Conservation (phyloP, 1,140 invertebrate species). For the Calephelis virginiensis region DNA sequence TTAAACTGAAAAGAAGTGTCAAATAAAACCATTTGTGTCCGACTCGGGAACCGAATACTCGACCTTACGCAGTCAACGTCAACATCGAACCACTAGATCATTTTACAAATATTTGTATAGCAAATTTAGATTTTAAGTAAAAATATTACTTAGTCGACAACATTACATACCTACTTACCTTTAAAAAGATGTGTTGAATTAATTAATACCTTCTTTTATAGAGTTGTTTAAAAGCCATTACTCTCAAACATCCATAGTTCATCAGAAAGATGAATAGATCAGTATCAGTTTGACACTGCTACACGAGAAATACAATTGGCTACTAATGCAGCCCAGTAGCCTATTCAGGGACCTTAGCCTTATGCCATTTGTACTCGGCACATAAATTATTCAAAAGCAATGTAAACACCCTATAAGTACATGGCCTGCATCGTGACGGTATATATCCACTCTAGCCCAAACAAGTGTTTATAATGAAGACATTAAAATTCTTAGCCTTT, state of each 20-base stretch:
- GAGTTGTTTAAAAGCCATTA: no score
- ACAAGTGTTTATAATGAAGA: constrained; percentile 19
- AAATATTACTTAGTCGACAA: no score
- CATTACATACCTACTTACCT: no score
- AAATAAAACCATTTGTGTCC: no score
- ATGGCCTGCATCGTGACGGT: constrained; percentile 16
- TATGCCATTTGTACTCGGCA: constrained; percentile 11
- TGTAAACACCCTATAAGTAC: constrained; percentile 17
- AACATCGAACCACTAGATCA: no score
- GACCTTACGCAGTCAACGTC: no score
- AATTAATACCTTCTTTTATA: no score
- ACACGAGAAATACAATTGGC: constrained; percentile 7
- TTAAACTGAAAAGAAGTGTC: no score
- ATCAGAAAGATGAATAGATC: constrained; percentile 7
- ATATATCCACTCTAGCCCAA: constrained; percentile 11
- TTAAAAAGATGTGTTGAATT: no score
- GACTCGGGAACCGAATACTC: no score
- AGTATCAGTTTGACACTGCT: background rate
- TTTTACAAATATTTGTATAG: no score
- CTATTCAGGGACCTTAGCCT: constrained; percentile 18
- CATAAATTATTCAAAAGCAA: constrained; percentile 17
- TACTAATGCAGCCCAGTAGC: constrained; percentile 16
- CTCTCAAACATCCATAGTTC: background rate
- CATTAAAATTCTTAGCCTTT: constrained; percentile 31
- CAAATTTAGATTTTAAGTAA: no score